Percentiles rank a stretch among this genome's conserved stretches.
phyloP scores from a whole-genome alignment of 92 coral and sea anemone genomes.

The Plumapathes pennacea region DNA sequence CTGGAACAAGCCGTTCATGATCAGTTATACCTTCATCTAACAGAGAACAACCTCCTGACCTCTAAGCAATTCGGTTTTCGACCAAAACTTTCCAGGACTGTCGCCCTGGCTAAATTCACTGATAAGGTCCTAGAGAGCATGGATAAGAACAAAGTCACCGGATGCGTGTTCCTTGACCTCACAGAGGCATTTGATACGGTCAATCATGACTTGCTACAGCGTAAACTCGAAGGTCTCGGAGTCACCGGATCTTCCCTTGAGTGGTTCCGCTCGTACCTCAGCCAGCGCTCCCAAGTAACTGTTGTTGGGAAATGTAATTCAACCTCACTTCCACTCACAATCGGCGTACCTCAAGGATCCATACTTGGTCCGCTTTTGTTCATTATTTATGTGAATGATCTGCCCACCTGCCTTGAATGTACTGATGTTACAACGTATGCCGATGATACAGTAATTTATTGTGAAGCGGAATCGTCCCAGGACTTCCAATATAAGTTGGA shows the following conservation, averaged over 20 bases:
- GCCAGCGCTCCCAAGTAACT: slow-evolving; percentile 28
- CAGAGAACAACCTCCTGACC: slow-evolving; percentile 3
- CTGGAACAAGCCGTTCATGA: no score
- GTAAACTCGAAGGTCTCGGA: slow-evolving; percentile 16
- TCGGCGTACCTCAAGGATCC: slow-evolving; percentile 47
- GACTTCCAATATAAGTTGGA: neutral
- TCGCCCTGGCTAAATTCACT: slow-evolving; percentile 32
- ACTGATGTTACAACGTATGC: neutral
- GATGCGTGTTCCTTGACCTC: slow-evolving; percentile 41
- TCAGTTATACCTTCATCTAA: no score
- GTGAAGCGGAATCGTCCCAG: neutral
- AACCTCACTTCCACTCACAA: slow-evolving; percentile 3
- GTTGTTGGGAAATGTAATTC: slow-evolving; percentile 11
- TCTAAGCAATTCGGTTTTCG: slow-evolving; percentile 35
- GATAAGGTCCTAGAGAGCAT: slow-evolving; percentile 39
- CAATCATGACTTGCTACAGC: slow-evolving; percentile 8
- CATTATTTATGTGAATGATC: slow-evolving; percentile 18
- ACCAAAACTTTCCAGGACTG: slow-evolving; percentile 22
- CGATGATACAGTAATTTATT: neutral
- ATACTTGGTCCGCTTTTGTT: slow-evolving; percentile 25
- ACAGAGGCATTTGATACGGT: slow-evolving; percentile 42
- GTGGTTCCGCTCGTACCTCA: slow-evolving; percentile 37
- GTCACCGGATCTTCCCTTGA: slow-evolving; percentile 5
- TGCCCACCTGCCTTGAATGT: slow-evolving; percentile 23
- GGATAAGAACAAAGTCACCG: slow-evolving; percentile 24